Evolutionary conservation across 2,888 invertebrate genomes (phyloP).

Genomic region (Machimus atricapillus): DNA sequence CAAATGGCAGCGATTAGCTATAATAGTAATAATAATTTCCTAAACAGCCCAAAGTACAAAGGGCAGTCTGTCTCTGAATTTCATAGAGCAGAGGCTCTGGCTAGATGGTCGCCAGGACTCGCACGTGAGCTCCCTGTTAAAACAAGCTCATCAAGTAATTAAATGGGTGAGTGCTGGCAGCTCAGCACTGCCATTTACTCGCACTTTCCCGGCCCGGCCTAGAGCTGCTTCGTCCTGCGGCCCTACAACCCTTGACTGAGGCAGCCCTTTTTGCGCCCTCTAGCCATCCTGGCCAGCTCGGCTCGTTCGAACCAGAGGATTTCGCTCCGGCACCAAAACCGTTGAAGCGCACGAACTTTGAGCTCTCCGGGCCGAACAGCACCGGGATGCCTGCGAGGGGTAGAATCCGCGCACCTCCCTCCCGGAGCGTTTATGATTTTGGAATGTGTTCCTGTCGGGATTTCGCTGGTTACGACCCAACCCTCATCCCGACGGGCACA

Average conservation of each 20-base stretch:
- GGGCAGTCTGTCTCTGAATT: background rate
- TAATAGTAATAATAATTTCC: constrained; percentile 32
- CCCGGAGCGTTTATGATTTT: background rate
- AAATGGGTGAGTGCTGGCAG: background rate
- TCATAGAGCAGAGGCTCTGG: background rate
- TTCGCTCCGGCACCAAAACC: background rate
- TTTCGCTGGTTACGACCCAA: constrained; percentile 3
- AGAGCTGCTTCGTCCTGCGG: background rate
- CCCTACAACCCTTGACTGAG: background rate
- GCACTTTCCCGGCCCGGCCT: background rate
- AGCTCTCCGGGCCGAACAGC: background rate
- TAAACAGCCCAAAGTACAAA: background rate
- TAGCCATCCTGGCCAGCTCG: background rate
- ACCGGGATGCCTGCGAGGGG: background rate
- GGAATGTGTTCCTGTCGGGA: background rate
- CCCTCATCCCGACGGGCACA: constrained; percentile 28
- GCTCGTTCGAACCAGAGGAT: background rate
- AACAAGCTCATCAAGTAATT: constrained; percentile 15
- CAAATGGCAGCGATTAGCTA: constrained; percentile 12
- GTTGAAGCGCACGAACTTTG: constrained; percentile 25
- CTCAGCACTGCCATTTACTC: background rate
- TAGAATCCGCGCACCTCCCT: background rate
- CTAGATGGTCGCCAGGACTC: background rate
- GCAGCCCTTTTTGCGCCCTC: background rate
- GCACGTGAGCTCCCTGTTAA: background rate